Percentiles rank a stretch among this genome's conserved stretches.
Conservation (phyloP, 2,888 invertebrate genomes). For the Tolmerus cingulatus region DNA sequence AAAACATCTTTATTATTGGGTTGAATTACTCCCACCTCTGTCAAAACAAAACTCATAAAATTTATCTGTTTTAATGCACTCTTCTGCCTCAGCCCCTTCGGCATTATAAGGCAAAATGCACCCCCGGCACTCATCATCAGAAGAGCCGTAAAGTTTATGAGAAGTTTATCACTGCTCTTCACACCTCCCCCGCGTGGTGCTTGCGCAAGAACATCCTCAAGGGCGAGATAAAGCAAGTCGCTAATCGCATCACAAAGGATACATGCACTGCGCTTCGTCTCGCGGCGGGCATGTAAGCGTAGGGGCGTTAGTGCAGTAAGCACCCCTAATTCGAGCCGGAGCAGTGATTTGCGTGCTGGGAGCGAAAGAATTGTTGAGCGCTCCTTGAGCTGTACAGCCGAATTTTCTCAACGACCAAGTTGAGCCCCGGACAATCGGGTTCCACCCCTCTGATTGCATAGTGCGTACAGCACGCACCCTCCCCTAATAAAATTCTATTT, state of each 20-base stretch:
- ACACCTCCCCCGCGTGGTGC: not conserved
- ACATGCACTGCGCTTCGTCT: not conserved
- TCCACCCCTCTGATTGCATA: slow-evolving; percentile 2
- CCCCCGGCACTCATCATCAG: not conserved
- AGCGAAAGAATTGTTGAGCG: slow-evolving; percentile 6
- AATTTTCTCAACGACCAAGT: not conserved
- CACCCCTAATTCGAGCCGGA: not conserved
- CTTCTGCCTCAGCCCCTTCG: not conserved
- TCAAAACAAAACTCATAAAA: not conserved
- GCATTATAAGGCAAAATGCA: not conserved
- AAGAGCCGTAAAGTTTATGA: slow-evolving; percentile 12
- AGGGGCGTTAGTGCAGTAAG: not conserved
- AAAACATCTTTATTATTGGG: not conserved
- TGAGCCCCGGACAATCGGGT: not conserved
- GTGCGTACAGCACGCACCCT: slow-evolving; percentile 3
- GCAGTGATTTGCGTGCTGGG: slow-evolving; percentile 5
- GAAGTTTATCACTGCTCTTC: slow-evolving; percentile 31
- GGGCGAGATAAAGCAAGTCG: slow-evolving; percentile 43
- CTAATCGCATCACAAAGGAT: slow-evolving; percentile 48
- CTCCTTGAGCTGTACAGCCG: not conserved
- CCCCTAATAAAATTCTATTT: slow-evolving; percentile 19
- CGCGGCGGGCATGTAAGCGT: not conserved
- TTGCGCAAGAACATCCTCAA: slow-evolving; percentile 42
- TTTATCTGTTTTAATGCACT: not conserved
- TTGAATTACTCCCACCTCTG: not conserved